phyloP scores from a whole-genome alignment of 2,797 vertebrate genomes.

The Pseudomugil gertrudae region DNA sequence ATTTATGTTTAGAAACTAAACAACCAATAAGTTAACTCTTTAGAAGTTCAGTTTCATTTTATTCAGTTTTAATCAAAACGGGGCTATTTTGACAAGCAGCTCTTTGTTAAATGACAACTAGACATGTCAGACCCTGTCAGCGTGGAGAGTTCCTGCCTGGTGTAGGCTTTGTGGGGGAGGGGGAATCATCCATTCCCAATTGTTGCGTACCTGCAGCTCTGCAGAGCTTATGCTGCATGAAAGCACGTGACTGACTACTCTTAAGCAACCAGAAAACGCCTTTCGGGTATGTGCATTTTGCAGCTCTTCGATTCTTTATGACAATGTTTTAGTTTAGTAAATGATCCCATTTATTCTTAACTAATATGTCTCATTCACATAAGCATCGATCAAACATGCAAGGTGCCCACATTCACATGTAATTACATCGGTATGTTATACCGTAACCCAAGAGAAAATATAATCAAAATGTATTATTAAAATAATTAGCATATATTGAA shows the following conservation, averaged over 20 bases:
- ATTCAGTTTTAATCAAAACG: conserved; percentile 26
- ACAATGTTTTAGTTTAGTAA: neutral
- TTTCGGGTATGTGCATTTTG: neutral
- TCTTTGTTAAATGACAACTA: conserved; percentile 68
- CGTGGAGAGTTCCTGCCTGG: conserved; percentile 47
- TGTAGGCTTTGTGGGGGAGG: conserved; percentile 60
- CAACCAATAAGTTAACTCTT: neutral
- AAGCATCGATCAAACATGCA: neutral
- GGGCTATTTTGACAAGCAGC: conserved; percentile 44
- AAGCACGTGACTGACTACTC: conserved; percentile 35
- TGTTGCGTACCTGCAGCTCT: conserved; percentile 67
- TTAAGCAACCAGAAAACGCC: conserved; percentile 13
- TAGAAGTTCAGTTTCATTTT: conserved; percentile 11
- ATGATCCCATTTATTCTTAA: neutral
- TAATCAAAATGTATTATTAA: neutral
- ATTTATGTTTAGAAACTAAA: neutral
- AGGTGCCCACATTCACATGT: conserved; percentile 1
- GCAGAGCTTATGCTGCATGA: conserved; percentile 25
- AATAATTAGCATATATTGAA: neutral
- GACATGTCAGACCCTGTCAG: too few species aligned
- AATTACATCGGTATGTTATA: neutral
- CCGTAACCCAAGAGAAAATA: neutral
- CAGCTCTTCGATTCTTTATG: conserved; percentile 12
- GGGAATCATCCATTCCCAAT: conserved; percentile 53
- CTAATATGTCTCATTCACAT: neutral